Percentiles rank a stretch among this genome's conserved stretches.
These are phyloP conservation scores for Lithobates sylvaticus DNA, from an alignment of 2,797 vertebrate genomes.

Conservation along the genomic window DNA sequence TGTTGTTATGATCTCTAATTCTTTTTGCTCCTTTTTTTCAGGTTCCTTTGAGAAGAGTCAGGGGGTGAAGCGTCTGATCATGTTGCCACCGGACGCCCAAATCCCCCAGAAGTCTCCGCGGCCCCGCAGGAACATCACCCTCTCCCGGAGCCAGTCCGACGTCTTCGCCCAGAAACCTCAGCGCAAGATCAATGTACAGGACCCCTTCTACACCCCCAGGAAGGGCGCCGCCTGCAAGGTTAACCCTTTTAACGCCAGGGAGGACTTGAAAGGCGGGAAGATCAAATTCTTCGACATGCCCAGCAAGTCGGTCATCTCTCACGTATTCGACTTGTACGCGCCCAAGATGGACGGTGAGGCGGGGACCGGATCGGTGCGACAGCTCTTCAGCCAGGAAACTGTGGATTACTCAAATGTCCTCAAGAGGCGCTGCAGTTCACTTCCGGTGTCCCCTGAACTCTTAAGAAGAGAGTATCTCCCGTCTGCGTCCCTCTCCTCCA, in stretches of 20 bases:
- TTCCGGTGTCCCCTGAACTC: constrained; percentile 89
- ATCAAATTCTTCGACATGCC: constrained; percentile 95
- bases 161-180: constrained; percentile 91
- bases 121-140: constrained; percentile 90
- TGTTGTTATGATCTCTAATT: background rate
- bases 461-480: constrained; percentile 79
- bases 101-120: constrained; percentile 93
- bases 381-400: constrained; percentile 70
- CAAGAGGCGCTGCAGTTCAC: constrained; percentile 86
- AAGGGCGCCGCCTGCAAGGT: constrained; percentile 80
- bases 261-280: constrained; percentile 96
- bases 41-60: constrained; percentile 85
- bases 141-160: constrained; percentile 96
- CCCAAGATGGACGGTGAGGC: constrained; percentile 76
- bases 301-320: constrained; percentile 95
- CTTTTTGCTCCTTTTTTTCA: constrained; percentile 56
- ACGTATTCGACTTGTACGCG: constrained; percentile 93
- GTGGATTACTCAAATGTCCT: constrained; percentile 79
- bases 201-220: constrained; percentile 89
- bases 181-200: constrained; percentile 89
- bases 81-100: constrained; percentile 87
- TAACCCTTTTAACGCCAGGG: constrained; percentile 95
- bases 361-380: constrained; percentile 70
- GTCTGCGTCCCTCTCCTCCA: constrained; percentile 70
- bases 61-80: constrained; percentile 90